phyloP scores from a whole-genome alignment of 2,888 invertebrate genomes.

The Ligdia adustata region DNA sequence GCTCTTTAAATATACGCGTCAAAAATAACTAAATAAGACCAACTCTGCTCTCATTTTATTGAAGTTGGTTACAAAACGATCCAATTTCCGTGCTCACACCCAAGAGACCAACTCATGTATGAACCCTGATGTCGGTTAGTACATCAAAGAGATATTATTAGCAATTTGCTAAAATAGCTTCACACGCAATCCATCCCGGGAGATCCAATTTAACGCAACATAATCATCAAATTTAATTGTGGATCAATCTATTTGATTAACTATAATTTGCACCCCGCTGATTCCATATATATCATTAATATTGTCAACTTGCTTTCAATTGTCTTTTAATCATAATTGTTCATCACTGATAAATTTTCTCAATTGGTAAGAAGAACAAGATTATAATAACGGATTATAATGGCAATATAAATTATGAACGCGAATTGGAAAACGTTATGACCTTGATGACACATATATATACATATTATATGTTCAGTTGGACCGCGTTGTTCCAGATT shows the following conservation, averaged over 20 bases:
- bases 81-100: background rate
- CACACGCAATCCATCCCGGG: constrained; percentile 6
- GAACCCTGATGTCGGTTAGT: too few species aligned
- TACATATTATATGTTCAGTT: constrained; percentile 40
- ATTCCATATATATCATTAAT: constrained; percentile 46
- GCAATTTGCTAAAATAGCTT: constrained; percentile 13
- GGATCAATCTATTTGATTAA: constrained; percentile 39
- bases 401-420: constrained; percentile 24
- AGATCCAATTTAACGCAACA: constrained; percentile 11
- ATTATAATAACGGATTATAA: too few species aligned
- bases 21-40: too few species aligned
- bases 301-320: constrained; percentile 45
- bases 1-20: too few species aligned
- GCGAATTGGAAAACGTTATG: constrained; percentile 27
- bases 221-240: constrained; percentile 18
- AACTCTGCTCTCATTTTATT: too few species aligned
- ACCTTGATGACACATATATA: constrained; percentile 45
- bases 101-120: background rate
- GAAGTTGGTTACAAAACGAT: too few species aligned
- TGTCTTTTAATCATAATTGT: constrained; percentile 28
- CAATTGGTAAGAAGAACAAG: too few species aligned
- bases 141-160: constrained; percentile 12
- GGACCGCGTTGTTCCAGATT: constrained; percentile 45
- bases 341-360: too few species aligned
- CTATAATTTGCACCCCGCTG: constrained; percentile 55